phyloP scores from a whole-genome alignment of 2,888 invertebrate genomes.

The Cyaniris semiargus region DNA sequence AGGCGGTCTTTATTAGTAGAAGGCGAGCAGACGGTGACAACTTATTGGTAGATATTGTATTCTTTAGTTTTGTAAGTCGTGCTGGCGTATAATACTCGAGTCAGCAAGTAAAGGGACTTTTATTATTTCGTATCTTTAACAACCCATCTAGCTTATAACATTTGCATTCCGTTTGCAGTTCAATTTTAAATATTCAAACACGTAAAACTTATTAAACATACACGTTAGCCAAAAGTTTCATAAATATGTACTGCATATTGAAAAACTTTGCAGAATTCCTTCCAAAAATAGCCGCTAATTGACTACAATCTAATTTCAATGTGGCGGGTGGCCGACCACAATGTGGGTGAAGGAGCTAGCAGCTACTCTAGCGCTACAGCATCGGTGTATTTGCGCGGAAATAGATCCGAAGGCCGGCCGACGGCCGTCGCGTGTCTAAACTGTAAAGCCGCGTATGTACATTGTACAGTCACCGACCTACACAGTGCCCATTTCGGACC shows the following conservation, averaged over 20 bases:
- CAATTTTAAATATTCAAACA: neutral
- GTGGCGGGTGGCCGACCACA: neutral
- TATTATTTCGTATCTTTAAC: neutral
- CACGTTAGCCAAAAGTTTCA: neutral
- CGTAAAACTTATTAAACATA: neutral
- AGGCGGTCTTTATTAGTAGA: too few species aligned
- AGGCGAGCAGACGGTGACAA: neutral
- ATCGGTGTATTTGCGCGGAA: conserved; percentile 31
- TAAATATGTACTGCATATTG: neutral
- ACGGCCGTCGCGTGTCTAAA: conserved; percentile 26
- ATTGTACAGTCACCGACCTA: neutral
- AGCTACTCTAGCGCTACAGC: neutral
- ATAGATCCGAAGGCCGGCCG: conserved; percentile 37
- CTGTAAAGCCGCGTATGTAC: neutral
- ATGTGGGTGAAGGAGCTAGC: neutral
- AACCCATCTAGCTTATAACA: too few species aligned
- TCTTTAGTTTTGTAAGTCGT: too few species aligned
- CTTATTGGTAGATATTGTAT: neutral
- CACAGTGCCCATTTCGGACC: neutral
- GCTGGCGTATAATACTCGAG: too few species aligned
- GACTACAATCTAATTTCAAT: neutral
- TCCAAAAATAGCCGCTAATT: neutral
- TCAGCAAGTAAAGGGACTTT: too few species aligned
- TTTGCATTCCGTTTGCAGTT: too few species aligned
- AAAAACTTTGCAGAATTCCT: neutral